Base-by-base conservation (phyloP, 2,113 vertebrate species). In the Isichthys henryi region DNA sequence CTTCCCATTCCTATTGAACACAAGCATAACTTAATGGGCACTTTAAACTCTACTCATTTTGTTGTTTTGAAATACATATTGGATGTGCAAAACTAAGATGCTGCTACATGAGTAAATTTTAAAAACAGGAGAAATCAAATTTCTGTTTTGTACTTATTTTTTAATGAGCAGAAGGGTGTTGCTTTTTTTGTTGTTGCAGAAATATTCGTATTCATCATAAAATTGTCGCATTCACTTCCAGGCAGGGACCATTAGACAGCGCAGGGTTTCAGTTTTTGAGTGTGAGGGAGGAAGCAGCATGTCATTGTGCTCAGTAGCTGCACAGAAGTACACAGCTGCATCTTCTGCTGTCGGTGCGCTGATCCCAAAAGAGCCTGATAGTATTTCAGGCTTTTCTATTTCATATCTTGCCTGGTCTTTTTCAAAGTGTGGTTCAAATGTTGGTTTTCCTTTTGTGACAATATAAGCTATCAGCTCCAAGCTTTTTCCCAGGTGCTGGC, bases 281-380 rank as follows among this genome's bases (percentile, higher is more conserved):
- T n/a, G 62, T 49, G 10, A 31, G 23, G 50, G 9, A 88, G 58
- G 62, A 27, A 74, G 46, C 39, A n/a, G 6, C 70, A n/a, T 31
- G 62, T 74, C 88, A 88, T 53, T 88, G 88, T 88, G 88, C 35
- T 88, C 0, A 74, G 45, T 88, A 74, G 88, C 62, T 88, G 53
- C 53, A 23, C 53, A 58, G 53, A 58, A 58, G 2, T 58, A 58
- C 53, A 58, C 53, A 58, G 53, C 19, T 58, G 53, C 19, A 58
- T 58, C 53, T 56, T 56, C 53, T 56, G 19, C 53, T 56, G 17
- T 56, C 58, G 49, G 23, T n/a, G 10, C 0, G 9, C n/a, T 89
- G 70, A 82, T 89, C 21, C 4, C 83, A 31, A 89, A 89, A 52
- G 74, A 89, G 6, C 74, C 88, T 35, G 48, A n/a, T 17, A 89